Conservation (phyloP, 92 coral and sea anemone genomes). For the Parazoanthus darwini region DNA sequence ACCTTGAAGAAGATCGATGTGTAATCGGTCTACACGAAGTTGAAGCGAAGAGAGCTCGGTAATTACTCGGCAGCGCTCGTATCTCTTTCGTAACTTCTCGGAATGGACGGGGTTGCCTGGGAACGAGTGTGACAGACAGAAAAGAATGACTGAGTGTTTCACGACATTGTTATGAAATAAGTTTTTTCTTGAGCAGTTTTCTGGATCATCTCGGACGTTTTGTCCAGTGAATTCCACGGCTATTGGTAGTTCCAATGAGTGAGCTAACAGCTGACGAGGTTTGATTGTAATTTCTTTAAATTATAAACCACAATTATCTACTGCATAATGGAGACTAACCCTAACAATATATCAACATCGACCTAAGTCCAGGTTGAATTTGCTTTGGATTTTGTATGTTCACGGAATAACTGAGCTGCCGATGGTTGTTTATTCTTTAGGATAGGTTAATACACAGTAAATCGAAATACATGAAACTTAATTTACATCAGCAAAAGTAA, state of each 20-base stretch:
- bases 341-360: not conserved
- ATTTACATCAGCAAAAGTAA: not conserved
- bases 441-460: not conserved
- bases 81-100: not conserved
- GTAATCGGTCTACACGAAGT: not conserved
- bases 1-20: constrained; percentile 8
- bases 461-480: not conserved
- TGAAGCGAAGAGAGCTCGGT: not conserved
- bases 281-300: constrained; percentile 8
- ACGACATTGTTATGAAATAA: constrained; percentile 22
- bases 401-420: not conserved
- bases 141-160: constrained; percentile 18
- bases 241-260: constrained; percentile 51
- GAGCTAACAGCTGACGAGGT: constrained; percentile 80
- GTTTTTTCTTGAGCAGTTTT: constrained; percentile 2
- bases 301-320: constrained; percentile 21
- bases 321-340: constrained; percentile 19
- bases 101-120: constrained; percentile 46
- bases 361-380: not conserved
- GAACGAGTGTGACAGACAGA: constrained; percentile 16
- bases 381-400: not conserved
- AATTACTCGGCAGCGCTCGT: constrained; percentile 27
- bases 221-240: constrained; percentile 17
- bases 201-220: constrained; percentile 32
- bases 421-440: not conserved